These are phyloP conservation scores for Cynaeus angustus DNA, from an alignment of 2,888 invertebrate genomes.

Conservation along the genomic window DNA sequence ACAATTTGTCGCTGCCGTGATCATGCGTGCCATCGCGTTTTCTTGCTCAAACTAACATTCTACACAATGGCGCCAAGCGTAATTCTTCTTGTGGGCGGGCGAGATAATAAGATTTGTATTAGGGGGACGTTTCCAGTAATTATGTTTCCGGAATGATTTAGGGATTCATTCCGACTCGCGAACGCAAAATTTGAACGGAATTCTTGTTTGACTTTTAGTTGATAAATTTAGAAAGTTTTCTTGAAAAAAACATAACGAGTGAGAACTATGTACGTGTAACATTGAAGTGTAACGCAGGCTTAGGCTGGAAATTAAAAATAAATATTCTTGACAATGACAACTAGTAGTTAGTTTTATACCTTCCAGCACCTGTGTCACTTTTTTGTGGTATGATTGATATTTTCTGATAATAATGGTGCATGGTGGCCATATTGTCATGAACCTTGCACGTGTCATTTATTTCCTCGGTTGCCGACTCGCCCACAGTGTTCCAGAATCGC, in stretches of 20 bases:
- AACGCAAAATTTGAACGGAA: conserved; percentile 15
- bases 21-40: not conserved
- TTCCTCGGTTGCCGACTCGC: conserved; percentile 54
- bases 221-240: too few relatives aligned
- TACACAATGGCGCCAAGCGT: conserved; percentile 28
- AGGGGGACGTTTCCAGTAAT: conserved; percentile 62
- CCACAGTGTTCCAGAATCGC: conserved; percentile 50
- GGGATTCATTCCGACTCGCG: conserved; percentile 59
- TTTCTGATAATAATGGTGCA: conserved; percentile 14
- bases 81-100: conserved; percentile 54
- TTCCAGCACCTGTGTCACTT: too few relatives aligned
- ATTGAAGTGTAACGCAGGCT: too few relatives aligned
- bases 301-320: too few relatives aligned
- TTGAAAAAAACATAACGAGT: too few relatives aligned
- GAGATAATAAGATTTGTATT: conserved; percentile 64
- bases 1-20: not conserved
- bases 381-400: too few relatives aligned
- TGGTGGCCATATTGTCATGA: conserved; percentile 32
- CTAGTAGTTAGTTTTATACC: too few relatives aligned
- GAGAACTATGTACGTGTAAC: too few relatives aligned
- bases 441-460: conserved; percentile 56
- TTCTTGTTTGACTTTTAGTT: conserved; percentile 3
- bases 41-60: conserved; percentile 8
- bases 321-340: too few relatives aligned
- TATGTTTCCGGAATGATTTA: conserved; percentile 64